Evolutionary conservation across 2,113 vertebrate species (phyloP).

Genomic region (Phyllostomus discolor): DNA sequence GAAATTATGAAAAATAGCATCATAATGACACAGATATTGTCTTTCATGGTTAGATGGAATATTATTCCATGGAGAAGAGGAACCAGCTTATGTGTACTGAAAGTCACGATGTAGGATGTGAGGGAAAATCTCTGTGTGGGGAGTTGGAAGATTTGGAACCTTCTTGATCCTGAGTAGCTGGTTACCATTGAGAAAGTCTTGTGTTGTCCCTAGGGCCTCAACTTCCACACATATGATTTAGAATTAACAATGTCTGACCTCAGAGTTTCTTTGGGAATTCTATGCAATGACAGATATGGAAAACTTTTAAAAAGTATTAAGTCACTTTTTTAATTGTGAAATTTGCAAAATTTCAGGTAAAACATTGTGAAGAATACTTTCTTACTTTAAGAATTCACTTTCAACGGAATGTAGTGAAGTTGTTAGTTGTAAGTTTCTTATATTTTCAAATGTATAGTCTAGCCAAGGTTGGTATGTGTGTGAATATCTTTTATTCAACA

Average conservation of each 20-base stretch:
- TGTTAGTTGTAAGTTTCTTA: not conserved
- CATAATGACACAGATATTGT: not conserved
- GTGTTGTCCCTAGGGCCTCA: not conserved
- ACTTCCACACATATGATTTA: not conserved
- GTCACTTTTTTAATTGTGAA: not conserved
- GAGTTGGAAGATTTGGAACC: not conserved
- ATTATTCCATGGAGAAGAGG: not conserved
- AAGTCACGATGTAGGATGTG: not conserved
- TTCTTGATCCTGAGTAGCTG: not conserved
- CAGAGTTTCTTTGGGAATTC: not conserved
- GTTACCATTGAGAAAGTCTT: not conserved
- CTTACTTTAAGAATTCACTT: not conserved
- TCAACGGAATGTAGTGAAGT: not conserved
- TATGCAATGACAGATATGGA: not conserved
- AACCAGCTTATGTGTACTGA: not conserved
- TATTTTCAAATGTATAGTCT: not conserved
- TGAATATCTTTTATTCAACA: not conserved
- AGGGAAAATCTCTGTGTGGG: not conserved
- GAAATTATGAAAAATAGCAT: not conserved
- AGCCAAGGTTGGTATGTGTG: not conserved
- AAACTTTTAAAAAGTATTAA: not conserved
- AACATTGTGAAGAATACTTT: not conserved
- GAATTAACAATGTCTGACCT: not conserved
- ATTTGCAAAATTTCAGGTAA: not conserved
- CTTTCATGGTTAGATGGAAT: not conserved